These are phyloP conservation scores for Papilio polytes DNA, from an alignment of 1,140 invertebrate species.

Conservation along the genomic window DNA sequence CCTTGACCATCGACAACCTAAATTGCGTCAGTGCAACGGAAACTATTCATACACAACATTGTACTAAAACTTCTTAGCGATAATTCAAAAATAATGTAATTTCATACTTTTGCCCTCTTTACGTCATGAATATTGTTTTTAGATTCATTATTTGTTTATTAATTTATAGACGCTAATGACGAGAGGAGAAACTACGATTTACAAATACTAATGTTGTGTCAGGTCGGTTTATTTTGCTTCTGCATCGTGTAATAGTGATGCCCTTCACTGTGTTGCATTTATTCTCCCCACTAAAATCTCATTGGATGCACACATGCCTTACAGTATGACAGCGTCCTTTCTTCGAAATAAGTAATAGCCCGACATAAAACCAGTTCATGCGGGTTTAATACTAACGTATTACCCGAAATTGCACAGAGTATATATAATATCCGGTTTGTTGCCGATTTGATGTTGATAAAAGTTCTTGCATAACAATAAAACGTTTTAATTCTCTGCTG, in stretches of 20 bases:
- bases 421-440: constrained; percentile 63
- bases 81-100: not conserved
- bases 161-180: constrained; percentile 1
- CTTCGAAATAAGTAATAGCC: not conserved
- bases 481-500: not conserved
- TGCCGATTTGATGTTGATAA: constrained; percentile 48
- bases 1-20: constrained; percentile 15
- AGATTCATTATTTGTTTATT: constrained; percentile 19
- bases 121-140: constrained; percentile 11
- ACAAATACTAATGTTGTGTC: constrained; percentile 33
- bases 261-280: not conserved
- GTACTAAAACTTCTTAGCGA: not conserved
- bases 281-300: not conserved
- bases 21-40: not conserved
- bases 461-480: not conserved
- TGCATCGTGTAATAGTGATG: constrained; percentile 1
- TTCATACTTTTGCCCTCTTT: not conserved
- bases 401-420: constrained; percentile 62
- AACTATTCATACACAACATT: constrained; percentile 4
- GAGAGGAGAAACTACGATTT: constrained; percentile 9
- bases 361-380: constrained; percentile 55
- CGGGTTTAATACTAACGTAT: constrained; percentile 62
- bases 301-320: not conserved
- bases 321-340: not conserved
- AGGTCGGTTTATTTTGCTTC: constrained; percentile 27